Evolutionary conservation across 2,888 invertebrate genomes (phyloP), one percentile per base, ranked within the genome.

Genomic region (Auanema sp.): DNA sequence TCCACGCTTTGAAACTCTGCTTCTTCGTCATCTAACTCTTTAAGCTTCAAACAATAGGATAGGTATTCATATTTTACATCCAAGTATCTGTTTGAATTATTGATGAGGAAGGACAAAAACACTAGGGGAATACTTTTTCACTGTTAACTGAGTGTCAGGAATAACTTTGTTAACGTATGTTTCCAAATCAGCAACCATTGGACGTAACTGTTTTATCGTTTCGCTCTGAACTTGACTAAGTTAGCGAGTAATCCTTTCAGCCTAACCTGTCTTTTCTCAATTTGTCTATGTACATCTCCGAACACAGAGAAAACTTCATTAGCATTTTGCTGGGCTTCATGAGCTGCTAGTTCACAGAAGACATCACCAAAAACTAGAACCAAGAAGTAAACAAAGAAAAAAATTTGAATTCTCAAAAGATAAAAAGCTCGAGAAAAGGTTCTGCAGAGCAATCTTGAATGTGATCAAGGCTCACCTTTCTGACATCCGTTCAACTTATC

Each of bases 11-110:
- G 66, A 33, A 72, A 69, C 47, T 76, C 76, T n/a, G 61, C 53
- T 62, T 84, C 84, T 83, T 99, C 98, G 83, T 99, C 98, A 78
- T 99, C 98, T 92, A 99, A 92, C 85, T 99, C 98, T 84, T 99
- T 99, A 0, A 98, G 94, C 87, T 98, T 99, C 62, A 99, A 87
- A 83, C 98, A 99, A 84, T 98, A 99, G 0, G 97, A 97, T 76
- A 99, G 87, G 84, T 99, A 99, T 83, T 99, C 97, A 85, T 98
- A 99, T 85, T 99, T 99, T 0, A 93, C 92, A 85, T 99, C 97
- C 0, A 97, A 92, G 85, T 99, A 99, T 83, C 71, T 71, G 61
- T 16, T 66, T 57, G 14, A 11, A 10, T 5, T 6, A 18, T 5
- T 42, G 21, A 42, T 44, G 14, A n/a, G 33, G 8, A 33, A 33